phyloP scores from a whole-genome alignment of 2,113 vertebrate species.

The Phyllostomus hastatus region DNA sequence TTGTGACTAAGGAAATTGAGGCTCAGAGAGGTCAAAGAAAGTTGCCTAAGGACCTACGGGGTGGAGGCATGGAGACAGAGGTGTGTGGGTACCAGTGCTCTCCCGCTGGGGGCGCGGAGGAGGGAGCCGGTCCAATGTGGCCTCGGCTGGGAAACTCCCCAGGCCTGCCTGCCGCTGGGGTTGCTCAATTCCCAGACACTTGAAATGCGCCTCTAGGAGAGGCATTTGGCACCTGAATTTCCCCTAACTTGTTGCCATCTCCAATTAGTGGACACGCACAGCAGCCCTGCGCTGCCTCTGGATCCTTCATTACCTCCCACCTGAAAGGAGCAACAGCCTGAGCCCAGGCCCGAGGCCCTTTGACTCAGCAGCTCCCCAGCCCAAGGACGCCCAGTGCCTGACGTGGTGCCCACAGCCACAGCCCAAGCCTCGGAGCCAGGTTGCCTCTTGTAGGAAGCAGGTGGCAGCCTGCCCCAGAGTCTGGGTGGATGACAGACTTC shows the following conservation, averaged over 20 bases:
- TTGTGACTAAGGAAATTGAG: neutral
- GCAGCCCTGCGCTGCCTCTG: neutral
- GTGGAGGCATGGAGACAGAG: neutral
- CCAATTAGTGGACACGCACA: neutral
- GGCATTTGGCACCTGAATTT: conserved; percentile 58
- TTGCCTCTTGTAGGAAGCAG: neutral
- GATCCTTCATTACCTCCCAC: neutral
- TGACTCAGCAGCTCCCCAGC: conserved; percentile 49
- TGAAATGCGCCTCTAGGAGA: conserved; percentile 67
- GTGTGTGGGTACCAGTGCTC: neutral
- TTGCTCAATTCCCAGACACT: conserved; percentile 41
- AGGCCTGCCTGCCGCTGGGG: conserved; percentile 31
- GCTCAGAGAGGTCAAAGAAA: neutral
- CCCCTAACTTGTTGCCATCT: neutral
- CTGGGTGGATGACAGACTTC: neutral
- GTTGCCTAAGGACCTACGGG: neutral
- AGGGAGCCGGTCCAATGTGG: neutral
- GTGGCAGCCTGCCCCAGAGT: neutral
- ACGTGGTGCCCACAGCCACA: neutral
- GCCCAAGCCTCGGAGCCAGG: neutral
- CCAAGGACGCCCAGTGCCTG: conserved; percentile 1
- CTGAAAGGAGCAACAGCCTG: neutral
- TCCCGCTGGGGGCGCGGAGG: neutral
- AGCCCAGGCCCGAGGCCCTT: neutral
- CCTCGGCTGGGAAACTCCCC: conserved; percentile 55